phyloP scores from a whole-genome alignment of 2,888 invertebrate genomes.

The Athripsodes cinereus region DNA sequence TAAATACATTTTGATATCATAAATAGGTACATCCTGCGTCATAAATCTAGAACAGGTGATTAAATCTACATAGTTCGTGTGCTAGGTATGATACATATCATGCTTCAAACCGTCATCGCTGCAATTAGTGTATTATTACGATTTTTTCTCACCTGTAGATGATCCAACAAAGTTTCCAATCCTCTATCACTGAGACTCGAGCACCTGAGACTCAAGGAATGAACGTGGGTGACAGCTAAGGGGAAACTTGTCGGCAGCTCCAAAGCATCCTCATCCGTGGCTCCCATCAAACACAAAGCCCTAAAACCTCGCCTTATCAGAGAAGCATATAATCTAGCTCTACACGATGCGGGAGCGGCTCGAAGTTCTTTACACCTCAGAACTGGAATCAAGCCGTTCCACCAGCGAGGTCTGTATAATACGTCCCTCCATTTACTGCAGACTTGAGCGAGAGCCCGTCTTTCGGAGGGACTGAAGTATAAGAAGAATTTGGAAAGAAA shows the following conservation, averaged over 20 bases:
- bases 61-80: too few relatives aligned
- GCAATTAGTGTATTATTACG: not conserved
- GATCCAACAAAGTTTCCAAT: conserved; percentile 80
- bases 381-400: conserved; percentile 80
- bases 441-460: conserved; percentile 72
- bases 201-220: conserved; percentile 79
- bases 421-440: conserved; percentile 86
- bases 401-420: conserved; percentile 79
- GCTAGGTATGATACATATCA: too few relatives aligned
- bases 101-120: too few relatives aligned
- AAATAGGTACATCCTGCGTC: too few relatives aligned
- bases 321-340: conserved; percentile 64
- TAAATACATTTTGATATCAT: too few relatives aligned
- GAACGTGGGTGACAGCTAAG: conserved; percentile 73
- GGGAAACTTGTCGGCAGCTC: conserved; percentile 85
- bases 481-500: conserved; percentile 81
- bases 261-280: conserved; percentile 82
- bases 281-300: conserved; percentile 75
- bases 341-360: conserved; percentile 40
- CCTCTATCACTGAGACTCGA: conserved; percentile 89
- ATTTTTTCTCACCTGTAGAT: conserved; percentile 71
- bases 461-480: conserved; percentile 72
- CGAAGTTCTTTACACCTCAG: conserved; percentile 80
- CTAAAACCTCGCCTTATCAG: conserved; percentile 82
- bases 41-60: too few relatives aligned